Evolutionary conservation across 2,888 invertebrate genomes (phyloP).

Genomic region (Nomada fabriciana): DNA sequence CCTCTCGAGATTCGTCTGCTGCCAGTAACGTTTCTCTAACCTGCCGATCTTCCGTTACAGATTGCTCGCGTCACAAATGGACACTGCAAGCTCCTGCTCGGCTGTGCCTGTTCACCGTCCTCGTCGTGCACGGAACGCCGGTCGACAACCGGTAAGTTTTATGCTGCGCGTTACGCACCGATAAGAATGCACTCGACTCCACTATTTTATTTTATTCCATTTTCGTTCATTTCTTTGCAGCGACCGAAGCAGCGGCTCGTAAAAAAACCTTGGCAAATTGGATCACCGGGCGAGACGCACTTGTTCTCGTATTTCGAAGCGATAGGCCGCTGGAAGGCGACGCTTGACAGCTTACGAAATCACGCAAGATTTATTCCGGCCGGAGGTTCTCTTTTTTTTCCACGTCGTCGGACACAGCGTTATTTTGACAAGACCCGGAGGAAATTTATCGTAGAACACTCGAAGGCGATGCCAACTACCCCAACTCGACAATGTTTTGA

Average conservation of each 20-base stretch:
- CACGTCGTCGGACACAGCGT: not conserved
- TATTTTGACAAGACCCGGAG: conserved; percentile 78
- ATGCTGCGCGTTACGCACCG: not conserved
- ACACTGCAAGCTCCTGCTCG: too few species aligned
- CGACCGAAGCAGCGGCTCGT: conserved; percentile 49
- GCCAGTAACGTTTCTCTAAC: not conserved
- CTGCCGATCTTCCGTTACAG: not conserved
- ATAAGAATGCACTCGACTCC: not conserved
- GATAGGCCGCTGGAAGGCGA: conserved; percentile 52
- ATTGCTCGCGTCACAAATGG: not conserved
- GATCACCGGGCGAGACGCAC: conserved; percentile 29
- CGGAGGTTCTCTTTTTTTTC: not conserved
- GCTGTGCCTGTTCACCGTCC: too few species aligned
- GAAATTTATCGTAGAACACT: conserved; percentile 71
- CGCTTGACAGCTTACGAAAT: conserved; percentile 43
- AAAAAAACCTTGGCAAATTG: conserved; percentile 77
- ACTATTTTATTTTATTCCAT: not conserved
- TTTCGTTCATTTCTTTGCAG: conserved; percentile 5
- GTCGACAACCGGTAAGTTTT: not conserved
- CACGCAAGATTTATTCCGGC: conserved; percentile 63
- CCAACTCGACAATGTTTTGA: conserved; percentile 71
- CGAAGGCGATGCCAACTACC: conserved; percentile 50
- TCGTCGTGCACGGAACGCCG: too few species aligned
- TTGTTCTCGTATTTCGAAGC: conserved; percentile 65
- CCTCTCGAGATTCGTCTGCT: conserved; percentile 13